Evolutionary conservation across 2,797 vertebrate genomes (phyloP).

Genomic region (Cryptoblepharus egeriae): DNA sequence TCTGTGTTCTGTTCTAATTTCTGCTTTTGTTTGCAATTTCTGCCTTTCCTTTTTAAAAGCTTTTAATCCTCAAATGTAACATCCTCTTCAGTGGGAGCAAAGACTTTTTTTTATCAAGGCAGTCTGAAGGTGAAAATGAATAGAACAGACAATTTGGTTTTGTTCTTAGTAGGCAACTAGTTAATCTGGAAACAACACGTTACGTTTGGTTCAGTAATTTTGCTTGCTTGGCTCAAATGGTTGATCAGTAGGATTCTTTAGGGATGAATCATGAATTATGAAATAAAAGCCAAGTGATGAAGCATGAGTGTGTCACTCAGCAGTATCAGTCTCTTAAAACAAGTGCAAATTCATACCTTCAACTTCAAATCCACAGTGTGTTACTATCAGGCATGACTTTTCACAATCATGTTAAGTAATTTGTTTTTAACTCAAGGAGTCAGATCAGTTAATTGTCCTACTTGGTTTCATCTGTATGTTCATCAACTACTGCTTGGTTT

Average conservation of each 20-base stretch:
- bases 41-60: neutral
- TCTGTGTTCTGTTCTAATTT: too few relatives aligned
- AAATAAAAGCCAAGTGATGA: neutral
- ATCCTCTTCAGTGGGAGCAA: neutral
- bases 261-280: slow-evolving; percentile 1
- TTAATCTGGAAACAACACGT: neutral
- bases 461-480: rapidly evolving
- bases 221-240: neutral
- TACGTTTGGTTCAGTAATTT: neutral
- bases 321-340: neutral
- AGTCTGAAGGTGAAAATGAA: neutral
- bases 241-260: neutral
- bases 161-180: neutral
- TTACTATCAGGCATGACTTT: neutral
- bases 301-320: neutral
- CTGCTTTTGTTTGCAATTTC: neutral
- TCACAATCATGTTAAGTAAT: neutral
- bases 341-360: neutral
- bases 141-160: neutral
- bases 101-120: neutral
- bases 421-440: neutral
- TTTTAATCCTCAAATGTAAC: neutral
- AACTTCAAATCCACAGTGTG: neutral
- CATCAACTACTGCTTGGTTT: too few relatives aligned
- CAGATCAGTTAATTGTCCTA: neutral